Conservation (phyloP, 2,888 invertebrate species). For the Drosophila neoperkinsi region DNA sequence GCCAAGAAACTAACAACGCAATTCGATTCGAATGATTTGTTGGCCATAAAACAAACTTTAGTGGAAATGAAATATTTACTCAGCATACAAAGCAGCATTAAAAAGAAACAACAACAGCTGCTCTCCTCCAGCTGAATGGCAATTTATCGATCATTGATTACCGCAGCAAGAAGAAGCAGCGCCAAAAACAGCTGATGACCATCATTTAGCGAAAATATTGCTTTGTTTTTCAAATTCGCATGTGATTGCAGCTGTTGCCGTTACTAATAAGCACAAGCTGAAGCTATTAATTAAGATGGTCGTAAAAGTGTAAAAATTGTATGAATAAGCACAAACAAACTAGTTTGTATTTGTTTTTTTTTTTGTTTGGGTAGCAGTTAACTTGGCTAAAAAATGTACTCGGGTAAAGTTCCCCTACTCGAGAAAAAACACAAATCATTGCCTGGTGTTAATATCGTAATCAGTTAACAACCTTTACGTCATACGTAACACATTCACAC, state of each 20-base stretch:
- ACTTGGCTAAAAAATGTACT: slow-evolving; percentile 8
- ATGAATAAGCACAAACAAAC: slow-evolving; percentile 23
- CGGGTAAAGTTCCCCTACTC: slow-evolving; percentile 24
- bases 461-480: slow-evolving; percentile 18
- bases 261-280: not conserved
- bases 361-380: not conserved
- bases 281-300: slow-evolving; percentile 19
- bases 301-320: slow-evolving; percentile 18
- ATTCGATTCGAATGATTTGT: slow-evolving; percentile 85
- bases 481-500: slow-evolving; percentile 1
- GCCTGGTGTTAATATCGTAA: slow-evolving; percentile 27
- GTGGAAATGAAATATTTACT: slow-evolving; percentile 93
- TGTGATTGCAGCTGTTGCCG: slow-evolving; percentile 32
- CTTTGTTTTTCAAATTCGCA: slow-evolving; percentile 27
- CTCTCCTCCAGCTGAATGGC: slow-evolving; percentile 38
- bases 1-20: slow-evolving; percentile 87
- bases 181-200: slow-evolving; percentile 4
- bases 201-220: slow-evolving; percentile 9
- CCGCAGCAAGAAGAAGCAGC: not conserved
- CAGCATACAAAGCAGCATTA: slow-evolving; percentile 92
- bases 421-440: slow-evolving; percentile 17
- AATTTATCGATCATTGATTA: slow-evolving; percentile 47
- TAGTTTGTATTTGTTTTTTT: slow-evolving; percentile 2
- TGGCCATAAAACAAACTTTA: slow-evolving; percentile 88
- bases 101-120: slow-evolving; percentile 84